A percentile compares a stretch with the other conserved stretches of the same genome.
Conservation (phyloP, 2,797 vertebrate species). For the Sternotherus odoratus region DNA sequence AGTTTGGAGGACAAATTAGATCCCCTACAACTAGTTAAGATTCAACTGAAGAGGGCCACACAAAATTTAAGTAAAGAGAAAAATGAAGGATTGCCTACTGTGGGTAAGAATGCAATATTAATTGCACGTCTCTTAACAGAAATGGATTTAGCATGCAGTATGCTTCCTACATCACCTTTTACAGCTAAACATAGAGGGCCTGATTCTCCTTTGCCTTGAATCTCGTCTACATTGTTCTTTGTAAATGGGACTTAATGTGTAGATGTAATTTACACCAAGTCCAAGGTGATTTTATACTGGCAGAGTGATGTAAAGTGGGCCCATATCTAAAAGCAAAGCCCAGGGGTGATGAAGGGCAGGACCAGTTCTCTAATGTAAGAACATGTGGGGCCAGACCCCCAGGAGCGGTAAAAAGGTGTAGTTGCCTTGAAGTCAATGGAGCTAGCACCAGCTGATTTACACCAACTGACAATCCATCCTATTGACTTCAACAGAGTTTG, state of each 20-base stretch:
- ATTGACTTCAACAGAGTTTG: neutral
- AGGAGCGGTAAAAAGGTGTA: neutral
- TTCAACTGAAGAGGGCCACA: neutral
- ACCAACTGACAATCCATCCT: too few species aligned
- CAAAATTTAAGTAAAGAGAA: neutral
- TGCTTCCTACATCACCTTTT: neutral
- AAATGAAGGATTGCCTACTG: neutral
- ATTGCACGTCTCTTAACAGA: neutral
- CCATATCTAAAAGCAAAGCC: neutral
- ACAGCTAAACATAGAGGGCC: neutral
- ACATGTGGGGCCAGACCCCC: neutral
- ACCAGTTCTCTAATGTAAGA: neutral
- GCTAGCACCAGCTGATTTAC: neutral
- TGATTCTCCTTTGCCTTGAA: neutral
- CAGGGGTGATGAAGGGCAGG: neutral
- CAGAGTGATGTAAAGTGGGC: neutral
- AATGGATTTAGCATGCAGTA: rapidly evolving
- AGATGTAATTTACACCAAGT: neutral
- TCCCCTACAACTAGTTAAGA: neutral
- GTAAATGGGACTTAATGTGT: neutral
- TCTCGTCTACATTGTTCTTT: neutral
- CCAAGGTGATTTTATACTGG: neutral
- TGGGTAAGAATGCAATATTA: rapidly evolving
- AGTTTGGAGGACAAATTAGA: neutral
- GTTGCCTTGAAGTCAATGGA: neutral